Evolutionary conservation across 1,140 invertebrate genomes (phyloP), one percentile per base, ranked within the genome.

Genomic region (Apis florea): DNA sequence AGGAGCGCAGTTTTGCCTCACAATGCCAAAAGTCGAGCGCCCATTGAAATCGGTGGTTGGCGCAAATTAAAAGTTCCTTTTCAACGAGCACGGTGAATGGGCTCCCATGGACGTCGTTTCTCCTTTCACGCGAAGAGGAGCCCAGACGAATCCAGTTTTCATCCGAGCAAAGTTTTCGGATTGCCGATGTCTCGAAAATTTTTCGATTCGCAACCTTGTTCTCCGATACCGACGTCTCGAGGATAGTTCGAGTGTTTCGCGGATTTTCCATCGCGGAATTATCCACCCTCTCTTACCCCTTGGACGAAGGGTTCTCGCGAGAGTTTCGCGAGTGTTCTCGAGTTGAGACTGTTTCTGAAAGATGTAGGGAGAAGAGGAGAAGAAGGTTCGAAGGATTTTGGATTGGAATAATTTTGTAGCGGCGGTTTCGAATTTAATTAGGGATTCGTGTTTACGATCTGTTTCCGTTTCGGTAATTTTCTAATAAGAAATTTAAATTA

Each of bases 161-260:
- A 79, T 71, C 58, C 17, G 56, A n/a, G 56, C 26, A 63, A 53
- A 68, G 47, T 79, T 58, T 8, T 4, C 59, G 64, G 40, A n/a
- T 17, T 21, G 12, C 12, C 51, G 61, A 66, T 21, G 61, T 73
- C 79, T 80, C 79, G 79, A 74, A 80, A 80, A 74, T 79, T 74
- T n/a, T 58, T 51, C 70, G n/a, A 66, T 66, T 49, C 53, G 61
- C 78, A 26, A 19, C 24, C 40, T 6, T 11, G 49, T 17, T 31
- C 83, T 69, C 85, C 73, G 82, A 86, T 86, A 85, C 79, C 21
- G 12, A 47, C 64, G 69, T 24, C 80, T 74, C 78, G 70, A 80
- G 78, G n/a, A 66, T 61, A 26, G 64, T 81, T 85, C 54, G 54
- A 68, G 79, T 77, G 79, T 78, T 77, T 79, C 66, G 78, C 12